A percentile compares a stretch with the other conserved stretches of the same genome.
phyloP scores from a whole-genome alignment of 2,797 vertebrate species.

The Sebastiscus albofasciatus region DNA sequence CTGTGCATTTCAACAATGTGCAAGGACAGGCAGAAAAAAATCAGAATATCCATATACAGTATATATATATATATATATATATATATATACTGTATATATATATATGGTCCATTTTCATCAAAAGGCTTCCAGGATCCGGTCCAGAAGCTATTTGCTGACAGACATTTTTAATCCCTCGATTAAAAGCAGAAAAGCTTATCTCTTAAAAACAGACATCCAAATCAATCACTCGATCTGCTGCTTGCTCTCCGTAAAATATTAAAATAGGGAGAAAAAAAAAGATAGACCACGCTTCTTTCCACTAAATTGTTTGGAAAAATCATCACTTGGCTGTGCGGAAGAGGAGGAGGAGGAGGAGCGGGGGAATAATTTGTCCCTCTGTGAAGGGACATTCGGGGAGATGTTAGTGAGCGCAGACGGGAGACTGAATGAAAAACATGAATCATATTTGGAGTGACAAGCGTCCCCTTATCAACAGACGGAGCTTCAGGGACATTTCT shows the following conservation, averaged over 20 bases:
- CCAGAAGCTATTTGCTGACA: constrained; percentile 53
- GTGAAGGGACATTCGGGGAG: constrained; percentile 10
- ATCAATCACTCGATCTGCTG: constrained; percentile 50
- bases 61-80: neutral
- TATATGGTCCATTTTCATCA: constrained; percentile 16
- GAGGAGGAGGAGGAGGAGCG: neutral
- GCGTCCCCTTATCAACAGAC: neutral
- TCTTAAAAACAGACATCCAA: constrained; percentile 54
- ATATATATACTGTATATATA: neutral
- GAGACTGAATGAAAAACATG: neutral
- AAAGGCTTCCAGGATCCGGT: constrained; percentile 32
- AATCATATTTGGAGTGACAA: constrained; percentile 5
- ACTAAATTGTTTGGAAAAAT: constrained; percentile 5
- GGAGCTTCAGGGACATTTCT: neutral
- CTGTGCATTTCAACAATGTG: constrained; percentile 11
- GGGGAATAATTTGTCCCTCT: constrained; percentile 4
- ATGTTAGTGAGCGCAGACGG: neutral
- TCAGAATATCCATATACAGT: neutral
- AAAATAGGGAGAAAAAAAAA: constrained; percentile 4
- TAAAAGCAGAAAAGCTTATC: constrained; percentile 61
- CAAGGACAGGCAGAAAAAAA: neutral
- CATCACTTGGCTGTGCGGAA: neutral
- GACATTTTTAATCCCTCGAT: constrained; percentile 63
- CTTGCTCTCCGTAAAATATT: constrained; percentile 33
- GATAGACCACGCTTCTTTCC: neutral